Evolutionary conservation across 2,113 vertebrate genomes (phyloP), one percentile per base, ranked within the genome.

Genomic region (Coracopsis vasa): DNA sequence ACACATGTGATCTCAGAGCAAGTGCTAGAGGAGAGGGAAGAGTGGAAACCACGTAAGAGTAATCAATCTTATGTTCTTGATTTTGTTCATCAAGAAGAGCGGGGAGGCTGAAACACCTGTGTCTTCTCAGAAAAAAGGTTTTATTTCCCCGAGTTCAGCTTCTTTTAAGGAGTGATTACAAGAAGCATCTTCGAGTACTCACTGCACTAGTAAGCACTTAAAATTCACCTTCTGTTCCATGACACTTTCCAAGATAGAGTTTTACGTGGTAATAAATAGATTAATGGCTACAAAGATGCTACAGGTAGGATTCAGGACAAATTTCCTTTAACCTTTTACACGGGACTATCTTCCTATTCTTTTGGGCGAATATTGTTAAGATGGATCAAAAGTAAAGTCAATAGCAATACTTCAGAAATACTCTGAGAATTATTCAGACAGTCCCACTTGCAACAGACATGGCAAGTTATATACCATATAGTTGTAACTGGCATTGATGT

Each of bases 1-100:
- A 25, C 74, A 84, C 72, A 84, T 27, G 21, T 81, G 88, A 95
- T 85, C 74, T 60, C 75, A 58, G 44, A 85, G n/a, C 62, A 71
- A 92, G 61, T 64, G 78, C 67, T 92, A 15, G 44, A 88, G 74
- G 61, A 96, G 51, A 58, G 64, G 53, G 17, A 74, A 75, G 72
- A 90, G 67, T 51, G 41, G 50, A 88, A 92, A 50, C 65, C 41
- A 80, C 0, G 0, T 27, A 18, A 74, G 27, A 84, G 51, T 11
- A 31, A 93, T 71, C 67, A 67, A 3, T 56, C 47, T 73, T 37
- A 51, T 2, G 27, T 48, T 74, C 72, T 60, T 69, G 13, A 25
- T 62, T 88, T 66, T 50, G 48, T 42, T 81, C 82, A 60, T 67
- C 60, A 67, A 54, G 74, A 77, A 65, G 20, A 78, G 51, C n/a